Evolutionary conservation across 2,888 invertebrate genomes (phyloP).

Genomic region (Oegoconia quadripuncta): DNA sequence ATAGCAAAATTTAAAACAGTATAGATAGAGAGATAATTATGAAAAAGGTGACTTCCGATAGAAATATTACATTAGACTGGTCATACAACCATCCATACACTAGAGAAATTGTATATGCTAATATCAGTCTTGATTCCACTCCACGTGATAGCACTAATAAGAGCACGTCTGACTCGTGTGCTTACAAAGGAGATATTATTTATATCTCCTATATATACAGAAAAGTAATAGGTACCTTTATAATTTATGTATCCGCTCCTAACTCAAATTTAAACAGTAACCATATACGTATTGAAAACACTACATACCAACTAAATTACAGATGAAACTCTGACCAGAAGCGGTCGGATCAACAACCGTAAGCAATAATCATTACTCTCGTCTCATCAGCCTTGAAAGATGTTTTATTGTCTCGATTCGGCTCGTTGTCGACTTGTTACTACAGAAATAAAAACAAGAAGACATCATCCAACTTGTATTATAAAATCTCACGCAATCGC

Average conservation of each 20-base stretch:
- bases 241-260: neutral
- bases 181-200: no score
- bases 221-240: no score
- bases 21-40: no score
- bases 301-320: constrained; percentile 42
- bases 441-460: constrained; percentile 58
- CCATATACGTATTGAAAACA: constrained; percentile 14
- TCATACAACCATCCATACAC: no score
- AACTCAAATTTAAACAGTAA: constrained; percentile 4
- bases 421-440: constrained; percentile 75
- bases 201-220: no score
- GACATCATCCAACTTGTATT: constrained; percentile 66
- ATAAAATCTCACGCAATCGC: constrained; percentile 62
- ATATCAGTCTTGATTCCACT: no score
- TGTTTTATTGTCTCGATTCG: constrained; percentile 71
- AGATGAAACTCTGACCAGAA: constrained; percentile 45
- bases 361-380: constrained; percentile 72
- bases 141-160: no score
- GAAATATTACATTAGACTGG: no score
- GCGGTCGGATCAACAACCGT: constrained; percentile 61
- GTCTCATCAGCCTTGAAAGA: constrained; percentile 70
- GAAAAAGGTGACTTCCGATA: no score
- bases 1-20: no score
- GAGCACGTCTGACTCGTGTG: no score
- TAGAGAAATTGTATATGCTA: no score